Evolutionary conservation across 2,888 invertebrate genomes (phyloP).

Genomic region (Ectobius pallidus): DNA sequence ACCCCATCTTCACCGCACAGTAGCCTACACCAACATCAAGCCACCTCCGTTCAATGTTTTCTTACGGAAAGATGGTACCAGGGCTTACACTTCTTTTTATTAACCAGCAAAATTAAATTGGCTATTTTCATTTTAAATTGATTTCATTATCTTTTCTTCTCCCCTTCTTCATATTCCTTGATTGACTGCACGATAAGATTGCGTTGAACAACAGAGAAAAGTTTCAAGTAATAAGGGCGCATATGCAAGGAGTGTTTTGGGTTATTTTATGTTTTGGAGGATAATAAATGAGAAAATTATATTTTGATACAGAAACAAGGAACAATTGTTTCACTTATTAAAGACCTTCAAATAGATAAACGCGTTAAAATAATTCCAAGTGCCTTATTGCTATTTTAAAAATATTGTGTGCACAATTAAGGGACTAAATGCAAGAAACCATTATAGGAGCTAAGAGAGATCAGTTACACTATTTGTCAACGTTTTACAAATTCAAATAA

Average conservation of each 20-base stretch:
- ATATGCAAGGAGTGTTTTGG: background rate
- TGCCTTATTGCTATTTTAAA: too few species aligned
- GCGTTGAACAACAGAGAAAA: background rate
- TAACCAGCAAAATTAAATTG: constrained; percentile 31
- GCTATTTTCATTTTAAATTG: constrained; percentile 36
- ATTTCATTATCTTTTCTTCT: constrained; percentile 33
- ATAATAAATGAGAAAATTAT: too few species aligned
- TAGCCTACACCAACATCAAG: background rate
- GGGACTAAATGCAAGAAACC: too few species aligned
- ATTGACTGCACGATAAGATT: constrained; percentile 21
- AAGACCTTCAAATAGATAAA: too few species aligned
- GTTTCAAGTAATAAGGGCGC: background rate
- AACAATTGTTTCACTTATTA: too few species aligned
- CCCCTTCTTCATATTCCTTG: constrained; percentile 9
- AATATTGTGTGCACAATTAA: too few species aligned
- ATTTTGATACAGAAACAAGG: too few species aligned
- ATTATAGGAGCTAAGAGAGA: too few species aligned
- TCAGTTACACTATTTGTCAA: too few species aligned
- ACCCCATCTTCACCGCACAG: background rate
- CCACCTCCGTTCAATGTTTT: background rate
- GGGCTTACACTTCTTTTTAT: background rate
- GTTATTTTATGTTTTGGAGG: too few species aligned
- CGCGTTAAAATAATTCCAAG: too few species aligned
- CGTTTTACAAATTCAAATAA: too few species aligned
- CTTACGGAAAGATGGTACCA: background rate